Base-by-base conservation (phyloP, 2,888 invertebrate genomes). In the Heliconius charithonia region DNA sequence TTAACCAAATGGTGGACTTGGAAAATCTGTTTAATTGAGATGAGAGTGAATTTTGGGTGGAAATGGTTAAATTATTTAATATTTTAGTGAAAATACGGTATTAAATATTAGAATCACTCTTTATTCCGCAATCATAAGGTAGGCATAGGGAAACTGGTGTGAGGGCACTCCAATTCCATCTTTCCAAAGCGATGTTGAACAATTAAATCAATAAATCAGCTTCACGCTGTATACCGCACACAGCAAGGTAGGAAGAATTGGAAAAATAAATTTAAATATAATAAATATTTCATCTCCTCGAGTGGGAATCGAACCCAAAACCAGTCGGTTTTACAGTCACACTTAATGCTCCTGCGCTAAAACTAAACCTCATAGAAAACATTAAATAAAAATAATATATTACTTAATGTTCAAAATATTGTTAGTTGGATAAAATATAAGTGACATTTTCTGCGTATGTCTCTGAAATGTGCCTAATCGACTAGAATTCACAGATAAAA, bases 21-120 rank as follows among this genome's bases (percentile, higher is more conserved):
- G 45, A 29, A 71, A 71, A 56, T 29, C 67, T 32, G 66, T 66
- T 25, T 69, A 69, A 69, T 69, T 69, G 41, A 25, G 67, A 69
- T 41, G 67, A 41, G 67, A 69, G 67, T 41, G 67, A 66, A 32
- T 66, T 32, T 59, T n/a, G 59, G n/a, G 66, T 66, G 9, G 22
- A 19, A 41, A 22, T n/a, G n/a, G 19, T 22, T 9, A 37, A 25
- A n/a, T 41, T 41, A 69, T n/a, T 69, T 37, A 69, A 2, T 7
- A 16, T 41, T 69, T 37, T 3, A 41, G 6, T n/a, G n/a, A n/a
- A 59, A 59, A 59, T n/a, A 59, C 0, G n/a, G n/a, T 12, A 59
- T 59, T 59, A n/a, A 59, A n/a, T 9, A n/a, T n/a, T 1, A 10
- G 0, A n/a, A 3, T 59, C 59, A 59, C 10, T 9, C 1, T n/a